Percentiles rank a stretch among this genome's conserved stretches.
phyloP scores from a whole-genome alignment of 2,797 vertebrate genomes.

The Dromococcyx pavoninus region DNA sequence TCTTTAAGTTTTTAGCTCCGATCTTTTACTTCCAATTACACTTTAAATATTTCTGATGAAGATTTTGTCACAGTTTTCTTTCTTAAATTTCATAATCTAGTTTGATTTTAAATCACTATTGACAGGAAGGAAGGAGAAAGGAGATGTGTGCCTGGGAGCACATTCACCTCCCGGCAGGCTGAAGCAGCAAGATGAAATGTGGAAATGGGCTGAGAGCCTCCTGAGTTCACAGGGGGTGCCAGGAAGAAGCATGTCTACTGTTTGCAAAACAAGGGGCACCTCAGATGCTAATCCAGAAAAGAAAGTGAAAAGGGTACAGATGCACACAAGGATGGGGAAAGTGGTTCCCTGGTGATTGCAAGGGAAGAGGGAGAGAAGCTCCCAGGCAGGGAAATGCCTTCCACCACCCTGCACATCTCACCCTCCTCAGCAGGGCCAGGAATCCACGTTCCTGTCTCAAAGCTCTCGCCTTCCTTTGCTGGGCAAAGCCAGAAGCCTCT shows the following conservation, averaged over 20 bases:
- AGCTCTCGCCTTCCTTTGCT: not conserved
- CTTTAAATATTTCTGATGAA: not conserved
- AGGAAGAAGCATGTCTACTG: not conserved
- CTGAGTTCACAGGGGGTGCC: not conserved
- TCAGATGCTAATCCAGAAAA: not conserved
- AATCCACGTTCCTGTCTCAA: not conserved
- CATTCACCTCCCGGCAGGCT: not conserved
- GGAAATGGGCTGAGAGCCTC: not conserved
- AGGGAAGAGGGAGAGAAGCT: not conserved
- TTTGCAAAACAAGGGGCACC: not conserved
- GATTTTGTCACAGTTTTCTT: not conserved
- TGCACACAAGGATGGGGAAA: not conserved
- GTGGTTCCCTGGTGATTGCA: fast-evolving
- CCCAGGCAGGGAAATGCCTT: not conserved
- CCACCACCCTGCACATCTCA: fast-evolving
- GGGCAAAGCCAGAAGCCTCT: not conserved
- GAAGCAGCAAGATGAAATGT: not conserved
- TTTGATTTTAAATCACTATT: not conserved
- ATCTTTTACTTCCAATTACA: not conserved
- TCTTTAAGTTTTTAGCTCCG: not conserved
- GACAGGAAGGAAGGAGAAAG: not conserved
- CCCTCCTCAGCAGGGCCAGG: not conserved
- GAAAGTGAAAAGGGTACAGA: not conserved
- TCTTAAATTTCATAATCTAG: not conserved
- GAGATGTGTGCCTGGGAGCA: not conserved